Evolutionary conservation across 53 echinoderm and acorn worm genomes (phyloP).

Genomic region (Patiria pectinifera): DNA sequence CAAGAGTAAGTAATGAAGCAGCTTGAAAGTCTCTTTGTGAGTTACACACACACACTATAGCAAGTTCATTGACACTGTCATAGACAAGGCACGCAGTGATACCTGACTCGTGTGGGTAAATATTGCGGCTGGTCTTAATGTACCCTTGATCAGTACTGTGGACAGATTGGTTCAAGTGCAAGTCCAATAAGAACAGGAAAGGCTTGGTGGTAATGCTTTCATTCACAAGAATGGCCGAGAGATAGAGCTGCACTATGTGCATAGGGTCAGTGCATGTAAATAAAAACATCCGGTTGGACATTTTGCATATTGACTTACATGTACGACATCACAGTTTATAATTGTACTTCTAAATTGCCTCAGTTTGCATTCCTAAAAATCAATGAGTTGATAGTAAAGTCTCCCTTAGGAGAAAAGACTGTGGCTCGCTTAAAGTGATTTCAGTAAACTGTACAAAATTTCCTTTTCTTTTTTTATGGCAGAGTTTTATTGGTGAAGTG

Average conservation of each 20-base stretch:
- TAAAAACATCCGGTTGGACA: not conserved
- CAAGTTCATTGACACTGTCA: not conserved
- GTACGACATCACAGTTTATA: too few relatives aligned
- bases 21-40: not conserved
- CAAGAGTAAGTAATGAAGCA: not conserved
- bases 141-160: slow-evolving; percentile 22
- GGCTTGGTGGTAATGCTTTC: not conserved
- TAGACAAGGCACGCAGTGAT: not conserved
- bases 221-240: not conserved
- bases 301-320: too few relatives aligned
- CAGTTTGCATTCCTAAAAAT: too few relatives aligned
- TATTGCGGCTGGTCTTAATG: slow-evolving; percentile 43
- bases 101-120: slow-evolving; percentile 2
- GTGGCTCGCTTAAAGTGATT: too few relatives aligned
- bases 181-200: slow-evolving; percentile 29
- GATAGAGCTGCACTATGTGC: not conserved
- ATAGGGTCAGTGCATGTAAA: not conserved
- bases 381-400: too few relatives aligned
- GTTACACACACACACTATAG: not conserved
- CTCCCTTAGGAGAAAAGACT: too few relatives aligned
- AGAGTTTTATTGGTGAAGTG: too few relatives aligned
- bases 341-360: too few relatives aligned
- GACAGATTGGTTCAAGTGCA: slow-evolving; percentile 50
- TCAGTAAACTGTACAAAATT: too few relatives aligned
- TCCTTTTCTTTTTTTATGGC: too few relatives aligned